Evolutionary conservation across 1,140 invertebrate genomes (phyloP).

Genomic region (Lordiphosa stackelbergi): DNA sequence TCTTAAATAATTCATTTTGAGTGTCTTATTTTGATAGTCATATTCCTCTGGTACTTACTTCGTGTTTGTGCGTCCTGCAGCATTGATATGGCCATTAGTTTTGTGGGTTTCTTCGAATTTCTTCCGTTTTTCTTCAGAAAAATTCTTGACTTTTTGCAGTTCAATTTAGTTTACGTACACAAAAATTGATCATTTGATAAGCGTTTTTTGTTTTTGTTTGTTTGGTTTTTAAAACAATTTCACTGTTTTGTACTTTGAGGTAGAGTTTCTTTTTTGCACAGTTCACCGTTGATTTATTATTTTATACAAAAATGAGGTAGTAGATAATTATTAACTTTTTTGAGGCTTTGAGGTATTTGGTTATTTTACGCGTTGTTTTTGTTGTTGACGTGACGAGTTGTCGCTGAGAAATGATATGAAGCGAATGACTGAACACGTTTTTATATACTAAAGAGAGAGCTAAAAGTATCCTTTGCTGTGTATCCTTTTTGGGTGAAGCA

Average conservation of each 20-base stretch:
- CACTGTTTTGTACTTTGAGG: conserved; percentile 71
- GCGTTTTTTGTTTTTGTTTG: conserved; percentile 22
- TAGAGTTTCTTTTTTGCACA: conserved; percentile 58
- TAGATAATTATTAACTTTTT: conserved; percentile 41
- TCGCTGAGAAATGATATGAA: conserved; percentile 53
- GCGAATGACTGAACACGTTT: conserved; percentile 48
- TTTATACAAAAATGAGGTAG: conserved; percentile 69
- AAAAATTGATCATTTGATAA: conserved; percentile 52
- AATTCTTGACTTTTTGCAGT: conserved; percentile 23
- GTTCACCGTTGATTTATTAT: conserved; percentile 31
- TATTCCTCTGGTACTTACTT: conserved; percentile 54
- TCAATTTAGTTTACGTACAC: conserved; percentile 34
- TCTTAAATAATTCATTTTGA: no score
- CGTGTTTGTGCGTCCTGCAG: conserved; percentile 76
- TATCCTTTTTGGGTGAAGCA: conserved; percentile 47
- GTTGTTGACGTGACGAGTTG: conserved; percentile 57
- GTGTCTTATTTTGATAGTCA: no score
- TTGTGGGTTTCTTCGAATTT: conserved; percentile 12
- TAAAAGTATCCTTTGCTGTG: conserved; percentile 47
- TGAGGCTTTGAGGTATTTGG: conserved; percentile 48
- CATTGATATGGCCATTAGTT: conserved; percentile 72
- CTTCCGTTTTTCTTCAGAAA: conserved; percentile 25
- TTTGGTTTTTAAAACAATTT: conserved; percentile 19
- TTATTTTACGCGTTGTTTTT: conserved; percentile 26
- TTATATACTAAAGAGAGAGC: conserved; percentile 28